phyloP scores from a whole-genome alignment of 2,888 invertebrate species.

The Baronia brevicornis region DNA sequence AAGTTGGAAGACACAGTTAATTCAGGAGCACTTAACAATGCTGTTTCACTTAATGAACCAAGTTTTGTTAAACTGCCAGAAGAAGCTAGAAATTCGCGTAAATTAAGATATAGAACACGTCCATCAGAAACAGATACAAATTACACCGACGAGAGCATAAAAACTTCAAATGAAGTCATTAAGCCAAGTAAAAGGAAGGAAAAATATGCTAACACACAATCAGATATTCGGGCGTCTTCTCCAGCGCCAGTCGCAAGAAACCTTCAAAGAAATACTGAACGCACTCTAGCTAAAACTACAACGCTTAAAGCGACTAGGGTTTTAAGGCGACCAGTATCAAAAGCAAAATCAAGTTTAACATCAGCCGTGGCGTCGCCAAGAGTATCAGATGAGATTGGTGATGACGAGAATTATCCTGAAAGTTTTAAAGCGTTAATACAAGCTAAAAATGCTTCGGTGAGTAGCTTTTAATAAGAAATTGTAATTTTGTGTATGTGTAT shows the following conservation, averaged over 20 bases:
- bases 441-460: slow-evolving; percentile 73
- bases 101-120: slow-evolving; percentile 51
- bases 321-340: slow-evolving; percentile 42
- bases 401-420: slow-evolving; percentile 80
- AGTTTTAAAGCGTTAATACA: slow-evolving; percentile 79
- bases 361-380: slow-evolving; percentile 30
- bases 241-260: slow-evolving; percentile 24
- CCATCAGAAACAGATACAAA: slow-evolving; percentile 56
- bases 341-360: slow-evolving; percentile 38
- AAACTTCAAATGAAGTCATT: slow-evolving; percentile 38
- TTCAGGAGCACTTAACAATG: slow-evolving; percentile 55
- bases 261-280: slow-evolving; percentile 34
- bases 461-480: slow-evolving; percentile 24
- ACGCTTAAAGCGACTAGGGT: slow-evolving; percentile 45
- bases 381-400: slow-evolving; percentile 68
- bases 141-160: slow-evolving; percentile 52
- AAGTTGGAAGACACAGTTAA: slow-evolving; percentile 45
- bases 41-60: slow-evolving; percentile 43
- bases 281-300: slow-evolving; percentile 35
- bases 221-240: slow-evolving; percentile 35
- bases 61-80: slow-evolving; percentile 42
- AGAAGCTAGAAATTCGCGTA: slow-evolving; percentile 47
- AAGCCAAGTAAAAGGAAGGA: slow-evolving; percentile 60
- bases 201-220: slow-evolving; percentile 52
- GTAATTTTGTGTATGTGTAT: slow-evolving; percentile 13